Conservation (phyloP, 2,113 vertebrate species). For the Nibea coibor region DNA sequence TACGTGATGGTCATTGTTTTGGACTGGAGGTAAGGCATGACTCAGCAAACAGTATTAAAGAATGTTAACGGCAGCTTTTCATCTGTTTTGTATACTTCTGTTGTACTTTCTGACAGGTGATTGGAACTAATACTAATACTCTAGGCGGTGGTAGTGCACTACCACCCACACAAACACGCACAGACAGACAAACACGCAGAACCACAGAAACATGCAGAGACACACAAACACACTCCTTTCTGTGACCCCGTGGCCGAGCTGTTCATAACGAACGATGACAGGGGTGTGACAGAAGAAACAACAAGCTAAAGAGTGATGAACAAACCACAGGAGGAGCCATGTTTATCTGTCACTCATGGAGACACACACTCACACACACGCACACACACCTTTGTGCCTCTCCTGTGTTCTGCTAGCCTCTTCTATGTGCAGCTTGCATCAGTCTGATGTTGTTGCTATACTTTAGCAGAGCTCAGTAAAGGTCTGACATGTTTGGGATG, state of each 20-base stretch:
- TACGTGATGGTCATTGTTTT: background rate
- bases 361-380: constrained; percentile 44
- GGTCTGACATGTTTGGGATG: constrained; percentile 36
- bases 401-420: constrained; percentile 21
- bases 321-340: constrained; percentile 65
- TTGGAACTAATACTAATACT: too few relatives aligned
- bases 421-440: constrained; percentile 17
- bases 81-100: background rate
- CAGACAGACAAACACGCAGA: constrained; percentile 30
- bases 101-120: background rate
- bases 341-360: constrained; percentile 44
- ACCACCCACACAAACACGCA: background rate
- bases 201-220: constrained; percentile 4
- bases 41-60: background rate
- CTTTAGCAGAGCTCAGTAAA: constrained; percentile 45
- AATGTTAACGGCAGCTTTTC: background rate
- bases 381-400: constrained; percentile 40
- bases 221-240: constrained; percentile 16
- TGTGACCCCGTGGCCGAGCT: constrained; percentile 61
- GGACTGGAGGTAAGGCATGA: background rate
- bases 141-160: background rate
- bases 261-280: constrained; percentile 74
- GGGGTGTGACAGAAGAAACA: constrained; percentile 65
- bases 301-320: constrained; percentile 70
- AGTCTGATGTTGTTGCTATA: constrained; percentile 10